phyloP scores from a whole-genome alignment of 2,888 invertebrate genomes.

The Lepidocyrtinus sp. region DNA sequence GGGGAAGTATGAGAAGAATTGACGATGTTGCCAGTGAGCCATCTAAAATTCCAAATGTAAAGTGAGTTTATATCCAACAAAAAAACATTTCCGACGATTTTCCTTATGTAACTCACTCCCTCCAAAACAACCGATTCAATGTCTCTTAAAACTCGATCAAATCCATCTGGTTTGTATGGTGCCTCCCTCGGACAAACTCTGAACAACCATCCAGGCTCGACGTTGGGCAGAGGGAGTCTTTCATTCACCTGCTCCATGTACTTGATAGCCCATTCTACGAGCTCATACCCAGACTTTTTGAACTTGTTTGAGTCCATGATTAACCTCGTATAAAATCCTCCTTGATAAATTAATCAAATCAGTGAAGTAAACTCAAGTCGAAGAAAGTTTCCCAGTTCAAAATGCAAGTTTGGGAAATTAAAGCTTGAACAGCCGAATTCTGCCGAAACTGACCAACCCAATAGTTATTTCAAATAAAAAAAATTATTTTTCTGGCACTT shows the following conservation, averaged over 20 bases:
- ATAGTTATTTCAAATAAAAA: no score
- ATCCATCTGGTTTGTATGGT: constrained; percentile 86
- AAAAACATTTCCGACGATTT: no score
- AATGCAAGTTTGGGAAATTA: no score
- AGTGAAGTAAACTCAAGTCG: no score
- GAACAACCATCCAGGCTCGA: constrained; percentile 92
- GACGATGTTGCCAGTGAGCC: constrained; percentile 99
- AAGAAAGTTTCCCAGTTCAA: no score
- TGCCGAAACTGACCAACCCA: no score
- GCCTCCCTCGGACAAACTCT: constrained; percentile 85
- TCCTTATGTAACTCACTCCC: constrained; percentile 76
- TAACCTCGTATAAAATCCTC: no score
- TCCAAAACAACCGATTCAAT: constrained; percentile 95
- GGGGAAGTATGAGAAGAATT: constrained; percentile 99
- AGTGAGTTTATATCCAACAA: background rate
- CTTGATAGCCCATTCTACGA: constrained; percentile 94
- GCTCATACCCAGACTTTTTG: constrained; percentile 57
- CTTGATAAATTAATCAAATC: no score
- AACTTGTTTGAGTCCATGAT: constrained; percentile 62
- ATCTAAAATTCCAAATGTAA: constrained; percentile 72
- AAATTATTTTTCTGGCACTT: no score
- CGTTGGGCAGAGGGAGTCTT: constrained; percentile 88
- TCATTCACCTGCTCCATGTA: constrained; percentile 80
- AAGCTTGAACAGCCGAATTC: no score
- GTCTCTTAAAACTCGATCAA: constrained; percentile 91